phyloP scores from a whole-genome alignment of 2,113 vertebrate genomes.

The Platycercus adscitus region DNA sequence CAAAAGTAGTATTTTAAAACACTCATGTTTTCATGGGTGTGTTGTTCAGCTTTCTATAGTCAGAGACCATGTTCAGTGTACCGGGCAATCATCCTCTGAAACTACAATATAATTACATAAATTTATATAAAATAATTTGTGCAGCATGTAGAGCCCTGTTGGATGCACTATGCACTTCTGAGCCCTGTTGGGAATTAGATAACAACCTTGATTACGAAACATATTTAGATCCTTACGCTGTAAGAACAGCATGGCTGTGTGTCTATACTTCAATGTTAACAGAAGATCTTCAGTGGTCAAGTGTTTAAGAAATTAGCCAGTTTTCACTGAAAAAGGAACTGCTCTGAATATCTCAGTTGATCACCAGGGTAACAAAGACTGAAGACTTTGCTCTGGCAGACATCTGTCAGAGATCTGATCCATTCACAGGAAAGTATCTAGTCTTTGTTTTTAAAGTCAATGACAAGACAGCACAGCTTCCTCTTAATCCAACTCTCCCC shows the following conservation, averaged over 20 bases:
- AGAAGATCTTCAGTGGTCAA: neutral
- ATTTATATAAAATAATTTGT: neutral
- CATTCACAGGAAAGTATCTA: neutral
- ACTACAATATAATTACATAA: neutral
- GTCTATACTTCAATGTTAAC: neutral
- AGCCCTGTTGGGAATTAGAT: neutral
- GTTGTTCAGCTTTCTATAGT: neutral
- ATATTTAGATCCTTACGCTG: neutral
- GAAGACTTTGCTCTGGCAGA: neutral
- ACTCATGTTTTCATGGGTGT: fast-evolving
- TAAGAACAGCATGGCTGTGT: neutral
- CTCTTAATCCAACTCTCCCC: neutral
- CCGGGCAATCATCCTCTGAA: neutral
- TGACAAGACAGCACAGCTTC: neutral
- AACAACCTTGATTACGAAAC: neutral
- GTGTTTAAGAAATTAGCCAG: neutral
- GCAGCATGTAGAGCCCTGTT: neutral
- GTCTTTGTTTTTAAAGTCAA: neutral
- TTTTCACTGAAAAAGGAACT: neutral
- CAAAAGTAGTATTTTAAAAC: neutral
- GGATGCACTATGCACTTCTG: neutral
- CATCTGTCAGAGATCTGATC: neutral
- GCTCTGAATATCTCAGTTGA: neutral
- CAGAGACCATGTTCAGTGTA: neutral
- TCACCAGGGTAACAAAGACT: neutral